A percentile compares a stretch with the other conserved stretches of the same genome.
These are phyloP conservation scores for Leptinotarsa rubiginosa DNA, from an alignment of 2,888 invertebrate species.

Conservation along the genomic window DNA sequence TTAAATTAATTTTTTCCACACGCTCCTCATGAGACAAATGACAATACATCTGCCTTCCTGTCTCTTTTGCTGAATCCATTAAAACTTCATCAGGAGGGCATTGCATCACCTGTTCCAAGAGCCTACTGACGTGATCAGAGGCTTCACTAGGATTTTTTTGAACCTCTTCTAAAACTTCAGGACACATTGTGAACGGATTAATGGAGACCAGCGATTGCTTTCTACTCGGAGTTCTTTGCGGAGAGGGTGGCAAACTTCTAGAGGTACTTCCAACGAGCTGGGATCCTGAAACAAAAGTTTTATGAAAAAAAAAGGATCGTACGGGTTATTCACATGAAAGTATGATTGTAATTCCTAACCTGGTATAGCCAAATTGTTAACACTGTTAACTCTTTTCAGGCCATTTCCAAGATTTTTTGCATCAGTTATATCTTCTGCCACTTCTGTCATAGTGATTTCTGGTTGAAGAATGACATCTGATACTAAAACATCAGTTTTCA, in stretches of 20 bases:
- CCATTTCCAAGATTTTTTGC: constrained; percentile 63
- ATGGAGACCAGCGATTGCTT: constrained; percentile 74
- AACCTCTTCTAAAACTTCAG: constrained; percentile 62
- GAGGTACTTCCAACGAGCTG: constrained; percentile 68
- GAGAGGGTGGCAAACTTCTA: constrained; percentile 80
- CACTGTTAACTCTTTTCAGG: constrained; percentile 78
- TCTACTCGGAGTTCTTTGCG: constrained; percentile 79
- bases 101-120: constrained; percentile 69
- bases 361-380: constrained; percentile 77
- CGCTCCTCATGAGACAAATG: constrained; percentile 77
- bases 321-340: too few relatives aligned
- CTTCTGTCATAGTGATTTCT: constrained; percentile 68
- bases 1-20: constrained; percentile 83
- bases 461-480: constrained; percentile 60
- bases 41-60: constrained; percentile 84
- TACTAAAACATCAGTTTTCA: constrained; percentile 51
- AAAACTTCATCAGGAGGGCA: constrained; percentile 80
- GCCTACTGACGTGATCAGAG: constrained; percentile 63
- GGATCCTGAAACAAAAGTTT: constrained; percentile 61
- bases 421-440: constrained; percentile 51
- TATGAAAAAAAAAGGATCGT: neutral
- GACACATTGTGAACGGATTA: constrained; percentile 73
- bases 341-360: constrained; percentile 53
- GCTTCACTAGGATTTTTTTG: constrained; percentile 63
- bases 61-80: constrained; percentile 89